A percentile compares a stretch with the other conserved stretches of the same genome.
Conservation (phyloP, 2,888 invertebrate species). For the Hyalella azteca region DNA sequence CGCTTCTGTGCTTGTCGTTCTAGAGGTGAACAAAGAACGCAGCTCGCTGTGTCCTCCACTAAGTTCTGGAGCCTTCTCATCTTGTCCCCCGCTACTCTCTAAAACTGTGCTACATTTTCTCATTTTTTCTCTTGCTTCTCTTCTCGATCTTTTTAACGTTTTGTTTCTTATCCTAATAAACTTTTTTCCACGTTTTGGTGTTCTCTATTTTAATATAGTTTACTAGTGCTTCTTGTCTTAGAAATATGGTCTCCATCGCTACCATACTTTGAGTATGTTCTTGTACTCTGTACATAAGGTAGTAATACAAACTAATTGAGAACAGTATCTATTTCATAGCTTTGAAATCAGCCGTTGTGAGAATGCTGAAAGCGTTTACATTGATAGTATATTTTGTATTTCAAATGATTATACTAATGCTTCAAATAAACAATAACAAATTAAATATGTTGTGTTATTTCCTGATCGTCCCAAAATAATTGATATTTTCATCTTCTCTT, state of each 20-base stretch:
- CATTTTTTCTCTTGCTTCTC: not conserved
- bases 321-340: slow-evolving; percentile 22
- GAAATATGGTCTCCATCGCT: slow-evolving; percentile 16
- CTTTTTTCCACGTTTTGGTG: slow-evolving; percentile 2
- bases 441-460: not conserved
- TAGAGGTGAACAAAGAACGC: too few species aligned
- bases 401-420: slow-evolving; percentile 59
- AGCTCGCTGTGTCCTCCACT: too few species aligned
- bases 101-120: too few species aligned
- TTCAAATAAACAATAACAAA: slow-evolving; percentile 45
- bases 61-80: too few species aligned
- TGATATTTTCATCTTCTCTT: too few species aligned
- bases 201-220: slow-evolving; percentile 26
- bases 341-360: slow-evolving; percentile 23
- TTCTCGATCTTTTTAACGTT: not conserved
- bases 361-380: slow-evolving; percentile 17
- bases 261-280: not conserved
- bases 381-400: slow-evolving; percentile 58
- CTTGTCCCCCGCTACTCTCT: too few species aligned
- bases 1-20: too few species aligned
- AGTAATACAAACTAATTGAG: slow-evolving; percentile 9
- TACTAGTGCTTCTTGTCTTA: not conserved
- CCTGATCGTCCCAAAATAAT: too few species aligned
- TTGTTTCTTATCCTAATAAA: not conserved
- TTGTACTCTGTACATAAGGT: slow-evolving; percentile 25